These are phyloP conservation scores for Tinamus major DNA, from an alignment of 2,797 vertebrate genomes.

Conservation along the genomic window DNA sequence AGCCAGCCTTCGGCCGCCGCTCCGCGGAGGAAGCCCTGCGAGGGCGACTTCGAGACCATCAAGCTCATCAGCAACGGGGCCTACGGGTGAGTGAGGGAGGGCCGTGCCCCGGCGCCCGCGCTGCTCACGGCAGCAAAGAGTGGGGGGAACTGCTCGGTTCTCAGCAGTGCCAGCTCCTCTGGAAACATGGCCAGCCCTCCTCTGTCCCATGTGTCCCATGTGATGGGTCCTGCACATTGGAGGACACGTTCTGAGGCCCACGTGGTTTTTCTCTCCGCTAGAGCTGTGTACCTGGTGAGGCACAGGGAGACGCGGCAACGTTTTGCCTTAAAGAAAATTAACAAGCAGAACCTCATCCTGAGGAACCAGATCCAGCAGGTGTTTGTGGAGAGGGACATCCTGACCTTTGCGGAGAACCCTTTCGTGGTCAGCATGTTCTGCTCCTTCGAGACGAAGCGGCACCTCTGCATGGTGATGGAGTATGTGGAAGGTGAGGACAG, in stretches of 20 bases:
- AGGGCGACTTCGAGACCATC: conserved; percentile 95
- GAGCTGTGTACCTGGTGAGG: conserved; percentile 93
- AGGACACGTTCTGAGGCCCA: not conserved
- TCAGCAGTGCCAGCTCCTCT: not conserved
- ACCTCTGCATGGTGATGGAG: conserved; percentile 99
- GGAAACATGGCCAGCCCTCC: not conserved
- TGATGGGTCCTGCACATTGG: not conserved
- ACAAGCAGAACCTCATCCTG: conserved; percentile 96
- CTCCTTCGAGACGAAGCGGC: conserved; percentile 94
- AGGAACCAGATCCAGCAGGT: conserved; percentile 99
- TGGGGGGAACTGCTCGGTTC: not conserved
- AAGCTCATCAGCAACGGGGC: conserved; percentile 98
- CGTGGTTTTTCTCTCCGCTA: not conserved
- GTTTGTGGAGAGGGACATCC: conserved; percentile 96
- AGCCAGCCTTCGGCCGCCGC: conserved; percentile 66
- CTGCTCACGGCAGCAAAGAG: not conserved
- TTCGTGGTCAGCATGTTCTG: conserved; percentile 99
- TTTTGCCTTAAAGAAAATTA: conserved; percentile 98
- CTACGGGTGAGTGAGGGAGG: conserved; percentile 87
- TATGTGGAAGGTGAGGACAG: conserved; percentile 92
- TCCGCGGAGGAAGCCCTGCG: conserved; percentile 90
- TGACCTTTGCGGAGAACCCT: conserved; percentile 97
- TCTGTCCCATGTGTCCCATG: rapidly evolving
- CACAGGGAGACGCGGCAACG: conserved; percentile 94
- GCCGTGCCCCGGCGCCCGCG: not conserved